Evolutionary conservation across 2,797 vertebrate species (phyloP), one percentile per base, ranked within the genome.

Genomic region (Chanos chanos): DNA sequence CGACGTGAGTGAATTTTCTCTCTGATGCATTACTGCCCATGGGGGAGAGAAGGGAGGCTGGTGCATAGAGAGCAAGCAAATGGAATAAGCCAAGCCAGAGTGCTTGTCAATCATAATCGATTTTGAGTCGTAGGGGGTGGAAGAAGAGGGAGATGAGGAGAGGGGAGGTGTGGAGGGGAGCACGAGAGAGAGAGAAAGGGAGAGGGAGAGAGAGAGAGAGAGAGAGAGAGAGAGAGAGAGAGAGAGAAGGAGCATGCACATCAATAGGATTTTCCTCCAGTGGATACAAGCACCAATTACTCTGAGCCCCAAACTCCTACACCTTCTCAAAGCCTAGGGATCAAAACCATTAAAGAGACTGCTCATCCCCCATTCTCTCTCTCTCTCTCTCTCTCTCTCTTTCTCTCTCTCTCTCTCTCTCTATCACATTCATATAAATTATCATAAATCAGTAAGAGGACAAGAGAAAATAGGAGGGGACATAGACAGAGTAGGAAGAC

Each of bases 21-120:
- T 40, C 72, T 56, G 62, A 63, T 54, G 40, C 51, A 61, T 70
- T 58, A 39, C 28, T 13, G 33, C 24, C 48, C 21, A 33, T 48
- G 48, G 36, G 47, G 9, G 33, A 18, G 40, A 45, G 43, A 60
- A 7, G 22, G 7, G 45, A 56, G 48, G 47, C 55, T 66, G 78
- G 74, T 68, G 68, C 77, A 57, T 60, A 59, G 16, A 77, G 75
- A 85, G 80, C 75, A 77, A 81, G 72, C 71, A 56, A 66, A 68
- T 50, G 60, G 71, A 80, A 76, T 61, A 51, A 74, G 68, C 56
- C 64, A 68, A 72, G 74, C 53, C 61, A 6, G 31, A 70, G 65
- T 39, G 22, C 73, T 72, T 77, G 78, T 84, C 83, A 77, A 71
- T 85, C 84, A 80, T 81, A 81, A 85, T 74, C 80, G 79, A 83